Percentiles rank a stretch among this genome's conserved stretches.
Conservation (phyloP, 1,140 invertebrate genomes). For the Caerostris darwini region DNA sequence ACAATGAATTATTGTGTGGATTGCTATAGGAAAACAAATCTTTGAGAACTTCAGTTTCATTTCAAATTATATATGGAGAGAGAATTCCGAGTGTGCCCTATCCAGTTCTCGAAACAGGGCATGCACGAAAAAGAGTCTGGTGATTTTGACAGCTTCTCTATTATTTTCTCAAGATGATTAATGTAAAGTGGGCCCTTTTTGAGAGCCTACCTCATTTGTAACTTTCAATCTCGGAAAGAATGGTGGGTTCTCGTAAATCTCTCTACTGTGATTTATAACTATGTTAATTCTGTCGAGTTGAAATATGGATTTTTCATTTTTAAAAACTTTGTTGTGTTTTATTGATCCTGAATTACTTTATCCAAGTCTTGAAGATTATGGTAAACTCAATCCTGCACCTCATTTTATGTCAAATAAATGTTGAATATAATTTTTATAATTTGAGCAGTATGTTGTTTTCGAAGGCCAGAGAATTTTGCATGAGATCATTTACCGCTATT, state of each 20-base stretch:
- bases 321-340: neutral
- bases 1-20: neutral
- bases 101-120: neutral
- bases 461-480: too few relatives aligned
- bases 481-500: too few relatives aligned
- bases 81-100: neutral
- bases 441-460: too few relatives aligned
- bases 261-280: neutral
- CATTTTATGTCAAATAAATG: too few relatives aligned
- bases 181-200: slow-evolving; percentile 27
- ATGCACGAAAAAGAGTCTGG: neutral
- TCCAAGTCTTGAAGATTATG: too few relatives aligned
- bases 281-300: neutral
- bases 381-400: too few relatives aligned
- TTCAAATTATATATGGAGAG: neutral
- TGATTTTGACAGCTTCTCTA: slow-evolving; percentile 8
- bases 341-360: neutral
- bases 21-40: neutral
- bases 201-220: neutral
- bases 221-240: neutral
- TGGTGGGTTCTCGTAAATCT: neutral
- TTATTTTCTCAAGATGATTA: slow-evolving; percentile 18
- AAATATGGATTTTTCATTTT: neutral
- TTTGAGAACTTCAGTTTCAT: neutral
- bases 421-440: too few relatives aligned